Percentiles rank a stretch among this genome's conserved stretches.
Evolutionary conservation across 23 tunicate genomes (phyloP).

Genomic region (Phallusia fumigata): DNA sequence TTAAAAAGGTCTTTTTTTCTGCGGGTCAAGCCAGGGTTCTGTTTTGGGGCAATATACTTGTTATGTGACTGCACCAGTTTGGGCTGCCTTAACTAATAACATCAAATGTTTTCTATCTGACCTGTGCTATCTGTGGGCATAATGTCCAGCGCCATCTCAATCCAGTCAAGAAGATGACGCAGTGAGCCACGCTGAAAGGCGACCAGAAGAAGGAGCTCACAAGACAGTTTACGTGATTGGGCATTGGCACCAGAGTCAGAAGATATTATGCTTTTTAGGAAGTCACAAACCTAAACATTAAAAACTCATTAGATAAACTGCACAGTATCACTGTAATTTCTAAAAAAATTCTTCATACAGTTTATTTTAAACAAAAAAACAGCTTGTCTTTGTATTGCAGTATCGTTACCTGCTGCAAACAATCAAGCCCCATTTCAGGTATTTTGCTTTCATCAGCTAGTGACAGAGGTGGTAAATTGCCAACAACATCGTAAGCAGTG

Average conservation of each 20-base stretch:
- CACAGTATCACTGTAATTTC: too few species aligned
- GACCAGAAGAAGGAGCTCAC: constrained; percentile 66
- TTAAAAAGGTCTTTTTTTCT: too few species aligned
- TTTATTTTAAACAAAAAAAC: too few species aligned
- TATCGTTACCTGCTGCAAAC: constrained; percentile 68
- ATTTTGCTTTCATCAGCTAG: constrained; percentile 80
- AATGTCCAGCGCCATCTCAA: constrained; percentile 62
- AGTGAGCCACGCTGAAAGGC: constrained; percentile 91
- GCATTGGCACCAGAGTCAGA: constrained; percentile 51
- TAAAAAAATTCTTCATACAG: too few species aligned
- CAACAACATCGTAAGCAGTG: constrained; percentile 73
- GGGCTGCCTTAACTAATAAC: too few species aligned
- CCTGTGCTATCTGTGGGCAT: background rate
- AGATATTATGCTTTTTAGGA: constrained; percentile 47
- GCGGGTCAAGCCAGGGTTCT: too few species aligned
- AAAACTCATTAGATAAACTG: background rate
- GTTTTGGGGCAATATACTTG: too few species aligned
- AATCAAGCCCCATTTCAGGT: constrained; percentile 82
- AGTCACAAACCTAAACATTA: constrained; percentile 47
- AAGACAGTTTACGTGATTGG: constrained; percentile 58
- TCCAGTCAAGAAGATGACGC: constrained; percentile 80
- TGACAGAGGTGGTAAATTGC: constrained; percentile 76
- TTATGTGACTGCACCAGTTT: too few species aligned
- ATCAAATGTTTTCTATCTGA: background rate
- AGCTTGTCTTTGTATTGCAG: too few species aligned